Evolutionary conservation across 2,113 vertebrate species (phyloP), one percentile per base, ranked within the genome.

Genomic region (Bubalus kerabau): DNA sequence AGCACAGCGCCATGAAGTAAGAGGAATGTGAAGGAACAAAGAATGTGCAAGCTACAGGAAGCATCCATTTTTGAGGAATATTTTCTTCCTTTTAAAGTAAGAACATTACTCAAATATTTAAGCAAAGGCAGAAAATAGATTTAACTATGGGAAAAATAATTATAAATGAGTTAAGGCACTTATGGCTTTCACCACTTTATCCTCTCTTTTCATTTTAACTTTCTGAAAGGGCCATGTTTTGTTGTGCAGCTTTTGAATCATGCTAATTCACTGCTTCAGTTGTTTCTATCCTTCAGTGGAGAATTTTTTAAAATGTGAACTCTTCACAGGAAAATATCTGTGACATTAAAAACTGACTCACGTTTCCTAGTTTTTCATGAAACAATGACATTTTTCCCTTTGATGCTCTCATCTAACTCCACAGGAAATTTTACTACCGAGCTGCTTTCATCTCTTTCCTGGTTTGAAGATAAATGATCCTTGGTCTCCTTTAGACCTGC

Each of bases 401-500:
- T 99, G 98, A 99, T 98, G 98, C 95, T 98, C 98, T 98, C 95
- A 93, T 98, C 98, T 98, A 93, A 98, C 97, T 98, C 98, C 48
- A 88, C 98, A 97, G 99, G 98, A 99, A 98, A 98, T 98, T 98
- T 98, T 98, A 98, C 98, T 98, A 98, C 97, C 88, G 19, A 93
- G 97, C 96, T 88, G 98, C 99, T 98, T 99, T 99, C 98, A 99
- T 99, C 98, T 98, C 98, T 98, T 98, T 98, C 98, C 98, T 98
- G 95, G 97, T 98, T 98, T 99, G 98, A 99, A 99, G 98, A 99
- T 98, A 99, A 99, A 99, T 98, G 98, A 98, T 98, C 97, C 98
- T 98, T 98, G 98, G 98, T 98, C 98, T 98, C 98, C 98, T 98
- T 98, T 98, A 98, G 98, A 98, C 98, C 97, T 8, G 88, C 98